phyloP scores from a whole-genome alignment of 2,113 vertebrate genomes.

The Scolopax mira region DNA sequence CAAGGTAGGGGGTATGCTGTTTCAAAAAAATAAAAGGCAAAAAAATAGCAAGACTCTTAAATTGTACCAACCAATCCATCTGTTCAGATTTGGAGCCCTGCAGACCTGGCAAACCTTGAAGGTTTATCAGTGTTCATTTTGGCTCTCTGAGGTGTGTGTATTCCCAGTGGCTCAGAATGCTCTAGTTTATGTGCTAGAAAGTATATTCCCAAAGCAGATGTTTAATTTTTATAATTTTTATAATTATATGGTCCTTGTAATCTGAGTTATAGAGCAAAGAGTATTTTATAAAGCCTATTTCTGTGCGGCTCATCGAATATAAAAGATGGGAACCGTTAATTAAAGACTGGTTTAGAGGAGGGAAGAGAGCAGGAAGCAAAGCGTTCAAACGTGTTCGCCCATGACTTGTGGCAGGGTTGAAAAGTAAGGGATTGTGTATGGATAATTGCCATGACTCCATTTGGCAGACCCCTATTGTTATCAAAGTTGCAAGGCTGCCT shows the following conservation, averaged over 20 bases:
- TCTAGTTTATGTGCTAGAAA: neutral
- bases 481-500: neutral
- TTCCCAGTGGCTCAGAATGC: neutral
- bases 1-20: constrained; percentile 61
- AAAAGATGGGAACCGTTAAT: neutral
- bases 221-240: constrained; percentile 39
- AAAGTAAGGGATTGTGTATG: constrained; percentile 14
- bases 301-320: neutral
- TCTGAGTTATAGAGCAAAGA: neutral
- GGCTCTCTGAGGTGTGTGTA: neutral
- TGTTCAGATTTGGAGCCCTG: constrained; percentile 20
- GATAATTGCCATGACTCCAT: constrained; percentile 48
- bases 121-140: constrained; percentile 19
- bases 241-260: neutral
- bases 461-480: neutral
- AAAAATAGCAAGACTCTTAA: neutral
- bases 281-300: neutral
- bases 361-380: neutral
- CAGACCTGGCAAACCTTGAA: constrained; percentile 36
- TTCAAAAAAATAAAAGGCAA: neutral
- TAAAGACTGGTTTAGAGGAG: neutral
- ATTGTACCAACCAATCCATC: neutral
- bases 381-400: neutral
- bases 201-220: neutral
- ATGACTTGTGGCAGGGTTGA: neutral